Conservation (phyloP, 2,113 vertebrate genomes). For the Chlorodrepanis virens region DNA sequence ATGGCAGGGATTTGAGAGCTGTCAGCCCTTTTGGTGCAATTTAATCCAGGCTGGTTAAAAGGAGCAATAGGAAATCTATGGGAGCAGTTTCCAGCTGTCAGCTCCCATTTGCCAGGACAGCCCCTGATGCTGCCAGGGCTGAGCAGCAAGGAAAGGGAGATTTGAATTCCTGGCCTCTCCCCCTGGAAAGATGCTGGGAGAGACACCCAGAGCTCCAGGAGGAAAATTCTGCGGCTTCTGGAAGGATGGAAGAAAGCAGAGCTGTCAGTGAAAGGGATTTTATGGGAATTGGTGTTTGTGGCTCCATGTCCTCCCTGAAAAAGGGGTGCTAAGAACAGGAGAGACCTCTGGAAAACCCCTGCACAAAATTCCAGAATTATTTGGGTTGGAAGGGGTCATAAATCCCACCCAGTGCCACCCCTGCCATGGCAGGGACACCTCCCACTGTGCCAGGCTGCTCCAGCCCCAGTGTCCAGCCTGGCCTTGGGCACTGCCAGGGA, state of each 20-base stretch:
- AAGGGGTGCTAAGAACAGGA: background rate
- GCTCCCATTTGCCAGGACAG: conserved; percentile 59
- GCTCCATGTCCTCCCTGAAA: fast-evolving
- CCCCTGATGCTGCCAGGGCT: background rate
- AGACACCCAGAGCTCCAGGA: background rate
- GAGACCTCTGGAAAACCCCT: background rate
- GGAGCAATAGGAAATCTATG: conserved; percentile 70
- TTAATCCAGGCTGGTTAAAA: conserved; percentile 60
- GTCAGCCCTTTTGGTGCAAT: conserved; percentile 65
- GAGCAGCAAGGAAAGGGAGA: background rate
- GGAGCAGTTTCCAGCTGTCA: conserved; percentile 69
- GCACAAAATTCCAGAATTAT: background rate
- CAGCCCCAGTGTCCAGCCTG: too few relatives aligned
- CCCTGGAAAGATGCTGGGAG: conserved; percentile 7
- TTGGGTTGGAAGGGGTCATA: fast-evolving
- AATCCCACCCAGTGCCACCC: background rate
- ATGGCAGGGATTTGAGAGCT: conserved; percentile 43
- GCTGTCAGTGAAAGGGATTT: background rate
- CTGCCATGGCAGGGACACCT: background rate
- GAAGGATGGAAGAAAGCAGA: background rate
- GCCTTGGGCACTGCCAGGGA: too few relatives aligned
- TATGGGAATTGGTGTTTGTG: background rate
- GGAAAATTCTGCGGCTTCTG: background rate
- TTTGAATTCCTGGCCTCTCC: background rate
- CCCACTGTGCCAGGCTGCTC: background rate